Evolutionary conservation across 2,888 invertebrate genomes (phyloP), one percentile per base, ranked within the genome.

Genomic region (Pseudoips prasinana): DNA sequence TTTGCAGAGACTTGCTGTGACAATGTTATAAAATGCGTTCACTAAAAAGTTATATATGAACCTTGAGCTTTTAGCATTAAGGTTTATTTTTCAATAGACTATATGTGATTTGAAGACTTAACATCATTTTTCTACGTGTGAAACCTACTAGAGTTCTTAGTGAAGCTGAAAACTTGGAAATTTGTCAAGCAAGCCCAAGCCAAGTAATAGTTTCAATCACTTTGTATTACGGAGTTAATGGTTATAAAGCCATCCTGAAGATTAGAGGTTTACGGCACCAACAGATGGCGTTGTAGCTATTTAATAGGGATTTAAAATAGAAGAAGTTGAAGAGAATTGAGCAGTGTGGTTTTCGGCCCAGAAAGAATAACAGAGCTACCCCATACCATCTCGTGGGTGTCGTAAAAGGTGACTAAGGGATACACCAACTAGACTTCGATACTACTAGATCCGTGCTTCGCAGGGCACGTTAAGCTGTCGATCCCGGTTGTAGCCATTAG

Each of bases 121-220:
- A n/a, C 18, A 22, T 9, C 7, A 20, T 35, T 29, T 33, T 27
- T 45, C 43, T 50, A 62, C 40, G 48, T 64, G 53, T 57, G 55
- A 51, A 56, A 46, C 30, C 32, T 46, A 40, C 32, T 33, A 36
- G 53, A 46, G 30, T 41, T 50, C 27, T 22, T 33, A 38, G 39
- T 30, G 25, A 29, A 32, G 17, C 39, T 45, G 41, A 40, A 48
- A 51, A 52, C 35, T 54, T 54, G 25, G 39, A 45, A 46, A 49
- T 59, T 63, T 47, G 39, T 46, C 53, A 31, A 50, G 46, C 33
- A 29, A 31, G 33, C 29, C 40, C 25, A 29, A 39, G 41, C 40
- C 25, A 29, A 39, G 41, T 58, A 58, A 57, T 58, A 58, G 56
- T 58, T 58, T 38, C 30, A 28, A 60, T 60, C 47, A 58, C 40